Conservation (phyloP, 2,888 invertebrate genomes). For the Hybos culiciformis region DNA sequence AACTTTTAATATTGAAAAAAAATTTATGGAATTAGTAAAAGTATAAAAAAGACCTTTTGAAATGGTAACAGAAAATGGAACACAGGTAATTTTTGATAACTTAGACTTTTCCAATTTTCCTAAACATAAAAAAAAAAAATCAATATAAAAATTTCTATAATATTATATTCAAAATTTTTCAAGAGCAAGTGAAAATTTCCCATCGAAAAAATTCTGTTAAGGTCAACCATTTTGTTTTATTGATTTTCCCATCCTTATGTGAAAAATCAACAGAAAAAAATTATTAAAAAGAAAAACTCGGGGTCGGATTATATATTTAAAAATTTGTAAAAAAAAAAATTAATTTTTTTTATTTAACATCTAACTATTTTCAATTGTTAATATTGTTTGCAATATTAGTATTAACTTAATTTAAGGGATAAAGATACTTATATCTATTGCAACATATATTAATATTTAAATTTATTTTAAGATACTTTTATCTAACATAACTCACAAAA, state of each 20-base stretch:
- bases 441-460: too few species aligned
- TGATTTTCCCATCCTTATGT: constrained; percentile 28
- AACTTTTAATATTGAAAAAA: constrained; percentile 1
- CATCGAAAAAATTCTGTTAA: not conserved
- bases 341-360: too few species aligned
- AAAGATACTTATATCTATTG: too few species aligned
- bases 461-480: too few species aligned
- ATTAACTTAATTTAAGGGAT: too few species aligned
- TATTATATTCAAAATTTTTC: not conserved
- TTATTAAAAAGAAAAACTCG: too few species aligned
- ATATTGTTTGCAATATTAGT: too few species aligned
- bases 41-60: constrained; percentile 10
- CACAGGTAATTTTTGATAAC: constrained; percentile 27
- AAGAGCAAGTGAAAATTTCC: not conserved
- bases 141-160: not conserved
- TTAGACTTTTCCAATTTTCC: not conserved
- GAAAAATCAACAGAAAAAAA: too few species aligned
- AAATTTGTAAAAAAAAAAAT: too few species aligned
- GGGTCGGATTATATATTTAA: too few species aligned
- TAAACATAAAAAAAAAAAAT: not conserved
- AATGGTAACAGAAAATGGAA: constrained; percentile 37
- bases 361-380: too few species aligned
- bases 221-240: constrained; percentile 33
- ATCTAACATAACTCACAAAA: too few species aligned
- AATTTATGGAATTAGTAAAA: constrained; percentile 7